Conservation (phyloP, 2,888 invertebrate genomes). For the Tetranychus truncatus region DNA sequence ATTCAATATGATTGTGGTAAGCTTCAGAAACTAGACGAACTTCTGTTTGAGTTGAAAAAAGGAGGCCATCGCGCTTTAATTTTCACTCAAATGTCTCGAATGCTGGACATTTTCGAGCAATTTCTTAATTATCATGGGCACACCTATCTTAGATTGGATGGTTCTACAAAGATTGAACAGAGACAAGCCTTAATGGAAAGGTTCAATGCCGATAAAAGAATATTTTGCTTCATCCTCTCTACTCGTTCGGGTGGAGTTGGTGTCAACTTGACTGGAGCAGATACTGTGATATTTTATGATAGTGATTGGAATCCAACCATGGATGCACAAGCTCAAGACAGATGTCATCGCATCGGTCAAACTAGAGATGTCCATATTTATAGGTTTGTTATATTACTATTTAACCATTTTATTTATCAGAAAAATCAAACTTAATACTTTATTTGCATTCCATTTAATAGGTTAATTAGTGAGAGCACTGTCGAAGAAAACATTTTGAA, state of each 20-base stretch:
- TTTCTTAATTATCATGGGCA: slow-evolving; percentile 93
- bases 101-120: slow-evolving; percentile 91
- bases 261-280: slow-evolving; percentile 93
- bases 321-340: slow-evolving; percentile 69
- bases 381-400: slow-evolving; percentile 32
- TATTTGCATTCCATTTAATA: background rate
- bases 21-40: slow-evolving; percentile 63
- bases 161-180: slow-evolving; percentile 82
- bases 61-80: slow-evolving; percentile 78
- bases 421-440: background rate
- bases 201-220: slow-evolving; percentile 80
- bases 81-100: slow-evolving; percentile 98
- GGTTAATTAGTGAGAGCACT: slow-evolving; percentile 85
- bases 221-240: slow-evolving; percentile 92
- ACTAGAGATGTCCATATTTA: slow-evolving; percentile 97
- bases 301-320: slow-evolving; percentile 99
- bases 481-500: slow-evolving; percentile 98
- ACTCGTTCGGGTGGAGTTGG: slow-evolving; percentile 95
- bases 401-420: background rate
- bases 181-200: slow-evolving; percentile 87
- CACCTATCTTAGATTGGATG: slow-evolving; percentile 85
- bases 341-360: slow-evolving; percentile 97
- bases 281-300: slow-evolving; percentile 98
- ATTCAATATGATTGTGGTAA: slow-evolving; percentile 99
- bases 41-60: slow-evolving; percentile 61